Percentiles rank a stretch among this genome's conserved stretches.
Conservation (phyloP, 2,797 vertebrate species). For the Emys orbicularis region DNA sequence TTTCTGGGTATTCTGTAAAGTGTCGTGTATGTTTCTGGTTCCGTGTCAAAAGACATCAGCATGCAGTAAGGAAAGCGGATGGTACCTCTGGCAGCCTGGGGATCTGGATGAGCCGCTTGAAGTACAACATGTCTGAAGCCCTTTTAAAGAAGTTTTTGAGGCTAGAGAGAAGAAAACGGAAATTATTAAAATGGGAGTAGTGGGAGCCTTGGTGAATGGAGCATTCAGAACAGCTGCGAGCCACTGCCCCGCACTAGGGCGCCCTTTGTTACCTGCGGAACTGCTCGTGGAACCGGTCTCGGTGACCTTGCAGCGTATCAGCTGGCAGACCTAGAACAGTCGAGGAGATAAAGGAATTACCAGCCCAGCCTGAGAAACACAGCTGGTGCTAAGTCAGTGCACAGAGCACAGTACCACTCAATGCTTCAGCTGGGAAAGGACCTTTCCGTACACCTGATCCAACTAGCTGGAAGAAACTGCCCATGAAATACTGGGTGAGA, state of each 20-base stretch:
- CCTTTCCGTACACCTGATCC: neutral
- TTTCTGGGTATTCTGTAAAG: neutral
- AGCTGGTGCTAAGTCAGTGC: neutral
- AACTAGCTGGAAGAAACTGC: neutral
- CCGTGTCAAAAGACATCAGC: too few species aligned
- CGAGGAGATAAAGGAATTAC: neutral
- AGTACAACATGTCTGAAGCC: conserved; percentile 95
- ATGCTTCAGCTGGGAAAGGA: neutral
- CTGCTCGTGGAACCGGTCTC: conserved; percentile 96
- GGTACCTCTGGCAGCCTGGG: conserved; percentile 93
- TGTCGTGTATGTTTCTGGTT: neutral
- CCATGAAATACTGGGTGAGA: neutral
- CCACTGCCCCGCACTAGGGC: neutral
- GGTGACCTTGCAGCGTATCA: conserved; percentile 95
- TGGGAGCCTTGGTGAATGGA: neutral
- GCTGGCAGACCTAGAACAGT: conserved; percentile 89
- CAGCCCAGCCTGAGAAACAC: fast-evolving
- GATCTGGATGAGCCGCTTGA: conserved; percentile 98
- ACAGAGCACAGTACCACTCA: neutral
- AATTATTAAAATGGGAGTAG: fast-evolving
- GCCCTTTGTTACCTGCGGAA: conserved; percentile 88
- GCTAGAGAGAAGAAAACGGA: conserved; percentile 73
- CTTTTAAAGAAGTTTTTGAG: conserved; percentile 95
- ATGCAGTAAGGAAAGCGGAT: fast-evolving
- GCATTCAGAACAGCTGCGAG: neutral